A percentile compares a stretch with the other conserved stretches of the same genome.
phyloP scores from a whole-genome alignment of 2,797 vertebrate species.

The Oreonectes daqikongensis region DNA sequence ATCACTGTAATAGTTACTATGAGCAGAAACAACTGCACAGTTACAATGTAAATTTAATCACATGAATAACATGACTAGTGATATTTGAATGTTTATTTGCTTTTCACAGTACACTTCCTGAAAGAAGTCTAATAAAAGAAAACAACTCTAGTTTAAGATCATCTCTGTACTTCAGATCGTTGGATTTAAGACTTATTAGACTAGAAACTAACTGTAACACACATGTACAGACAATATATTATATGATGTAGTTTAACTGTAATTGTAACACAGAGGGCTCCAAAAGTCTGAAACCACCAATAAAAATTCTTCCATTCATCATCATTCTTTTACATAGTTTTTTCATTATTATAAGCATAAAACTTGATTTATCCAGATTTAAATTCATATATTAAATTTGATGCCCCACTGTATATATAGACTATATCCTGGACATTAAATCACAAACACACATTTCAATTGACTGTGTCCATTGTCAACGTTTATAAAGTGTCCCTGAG shows the following conservation, averaged over 20 bases:
- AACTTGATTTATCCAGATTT: no score
- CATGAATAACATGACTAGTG: background rate
- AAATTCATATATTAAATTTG: no score
- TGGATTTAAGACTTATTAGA: background rate
- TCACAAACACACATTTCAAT: constrained; percentile 8
- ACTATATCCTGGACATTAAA: background rate
- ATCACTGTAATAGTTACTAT: no score
- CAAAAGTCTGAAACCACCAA: background rate
- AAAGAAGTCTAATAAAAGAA: background rate
- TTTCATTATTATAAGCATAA: no score
- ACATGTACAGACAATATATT: background rate
- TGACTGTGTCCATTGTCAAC: background rate
- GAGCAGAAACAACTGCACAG: no score
- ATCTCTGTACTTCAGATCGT: background rate
- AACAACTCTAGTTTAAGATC: background rate
- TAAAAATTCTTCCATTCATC: background rate
- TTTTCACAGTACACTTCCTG: background rate
- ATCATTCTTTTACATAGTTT: no score
- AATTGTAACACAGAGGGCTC: background rate
- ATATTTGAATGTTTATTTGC: background rate
- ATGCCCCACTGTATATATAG: background rate
- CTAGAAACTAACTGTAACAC: background rate
- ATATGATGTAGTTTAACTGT: background rate
- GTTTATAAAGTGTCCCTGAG: constrained; percentile 39
- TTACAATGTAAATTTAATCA: background rate